Percentiles rank a stretch among this genome's conserved stretches.
phyloP scores from a whole-genome alignment of 2,888 invertebrate species.

The Scaptomyza tumidula region DNA sequence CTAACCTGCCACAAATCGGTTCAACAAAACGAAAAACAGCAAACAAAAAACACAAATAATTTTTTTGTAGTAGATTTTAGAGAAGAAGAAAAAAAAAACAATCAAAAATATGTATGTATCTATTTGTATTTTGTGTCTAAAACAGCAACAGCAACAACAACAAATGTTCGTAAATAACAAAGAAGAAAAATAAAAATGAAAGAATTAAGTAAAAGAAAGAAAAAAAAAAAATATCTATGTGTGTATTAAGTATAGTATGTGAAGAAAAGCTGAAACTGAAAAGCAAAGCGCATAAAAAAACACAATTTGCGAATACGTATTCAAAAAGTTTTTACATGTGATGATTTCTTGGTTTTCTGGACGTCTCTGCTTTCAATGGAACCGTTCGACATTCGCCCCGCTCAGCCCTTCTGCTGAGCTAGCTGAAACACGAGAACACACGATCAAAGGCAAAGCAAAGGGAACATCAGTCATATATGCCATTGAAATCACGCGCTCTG shows the following conservation, averaged over 20 bases:
- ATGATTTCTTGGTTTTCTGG: too few relatives aligned
- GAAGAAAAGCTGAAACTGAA: too few relatives aligned
- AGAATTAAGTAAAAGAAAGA: slow-evolving; percentile 39
- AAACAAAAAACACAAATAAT: slow-evolving; percentile 27
- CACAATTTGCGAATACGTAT: too few relatives aligned
- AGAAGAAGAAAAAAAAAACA: slow-evolving; percentile 15
- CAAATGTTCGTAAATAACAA: slow-evolving; percentile 70
- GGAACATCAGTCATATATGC: slow-evolving; percentile 17
- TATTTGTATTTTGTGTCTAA: slow-evolving; percentile 74
- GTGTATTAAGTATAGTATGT: too few relatives aligned
- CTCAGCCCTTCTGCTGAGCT: too few relatives aligned
- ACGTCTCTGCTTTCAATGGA: slow-evolving; percentile 65
- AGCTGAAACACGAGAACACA: slow-evolving; percentile 44
- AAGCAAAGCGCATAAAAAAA: too few relatives aligned
- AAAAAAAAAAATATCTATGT: slow-evolving; percentile 19
- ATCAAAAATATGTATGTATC: slow-evolving; percentile 41
- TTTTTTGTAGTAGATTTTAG: slow-evolving; percentile 71
- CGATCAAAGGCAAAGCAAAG: slow-evolving; percentile 17
- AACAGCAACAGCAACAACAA: slow-evolving; percentile 38
- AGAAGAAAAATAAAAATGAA: slow-evolving; percentile 44
- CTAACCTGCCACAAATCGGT: slow-evolving; percentile 62
- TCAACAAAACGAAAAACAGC: slow-evolving; percentile 37
- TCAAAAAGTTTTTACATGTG: too few relatives aligned
- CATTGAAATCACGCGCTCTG: slow-evolving; percentile 52
- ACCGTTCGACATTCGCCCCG: too few relatives aligned